Conservation (phyloP, 2,797 vertebrate species). For the Anabas testudineus region DNA sequence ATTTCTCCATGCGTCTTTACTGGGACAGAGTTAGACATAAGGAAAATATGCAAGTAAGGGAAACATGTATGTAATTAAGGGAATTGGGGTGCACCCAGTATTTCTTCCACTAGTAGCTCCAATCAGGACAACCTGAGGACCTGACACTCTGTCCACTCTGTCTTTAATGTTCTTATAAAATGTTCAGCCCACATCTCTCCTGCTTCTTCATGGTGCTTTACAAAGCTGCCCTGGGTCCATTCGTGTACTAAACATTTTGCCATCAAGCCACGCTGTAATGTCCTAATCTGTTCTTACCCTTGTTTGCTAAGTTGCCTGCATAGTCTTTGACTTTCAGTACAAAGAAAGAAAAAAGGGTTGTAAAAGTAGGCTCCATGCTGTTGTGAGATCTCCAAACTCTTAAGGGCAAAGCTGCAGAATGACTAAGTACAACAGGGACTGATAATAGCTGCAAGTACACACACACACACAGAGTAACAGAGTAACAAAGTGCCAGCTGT, state of each 20-base stretch:
- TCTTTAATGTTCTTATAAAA: conserved; percentile 37
- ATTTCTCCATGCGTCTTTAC: no score
- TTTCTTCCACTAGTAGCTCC: conserved; percentile 72
- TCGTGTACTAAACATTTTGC: conserved; percentile 45
- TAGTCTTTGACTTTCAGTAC: conserved; percentile 46
- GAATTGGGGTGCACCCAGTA: neutral
- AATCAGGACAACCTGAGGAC: conserved; percentile 48
- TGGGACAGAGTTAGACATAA: no score
- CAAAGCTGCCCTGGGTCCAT: conserved; percentile 36
- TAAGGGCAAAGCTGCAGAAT: conserved; percentile 51
- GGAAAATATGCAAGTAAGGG: no score
- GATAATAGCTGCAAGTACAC: conserved; percentile 52
- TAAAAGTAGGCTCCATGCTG: conserved; percentile 52
- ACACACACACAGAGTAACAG: conserved; percentile 38
- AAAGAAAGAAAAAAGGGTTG: conserved; percentile 41
- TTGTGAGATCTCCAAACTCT: conserved; percentile 53
- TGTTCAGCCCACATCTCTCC: conserved; percentile 32
- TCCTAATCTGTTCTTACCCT: conserved; percentile 63
- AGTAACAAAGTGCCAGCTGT: conserved; percentile 60
- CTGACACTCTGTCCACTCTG: conserved; percentile 41
- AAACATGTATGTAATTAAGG: no score
- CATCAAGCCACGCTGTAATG: conserved; percentile 42
- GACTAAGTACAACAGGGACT: conserved; percentile 64
- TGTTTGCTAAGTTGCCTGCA: conserved; percentile 54
- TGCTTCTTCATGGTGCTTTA: conserved; percentile 49